phyloP scores from a whole-genome alignment of 2,888 invertebrate genomes.

The Synanthedon myopaeformis region DNA sequence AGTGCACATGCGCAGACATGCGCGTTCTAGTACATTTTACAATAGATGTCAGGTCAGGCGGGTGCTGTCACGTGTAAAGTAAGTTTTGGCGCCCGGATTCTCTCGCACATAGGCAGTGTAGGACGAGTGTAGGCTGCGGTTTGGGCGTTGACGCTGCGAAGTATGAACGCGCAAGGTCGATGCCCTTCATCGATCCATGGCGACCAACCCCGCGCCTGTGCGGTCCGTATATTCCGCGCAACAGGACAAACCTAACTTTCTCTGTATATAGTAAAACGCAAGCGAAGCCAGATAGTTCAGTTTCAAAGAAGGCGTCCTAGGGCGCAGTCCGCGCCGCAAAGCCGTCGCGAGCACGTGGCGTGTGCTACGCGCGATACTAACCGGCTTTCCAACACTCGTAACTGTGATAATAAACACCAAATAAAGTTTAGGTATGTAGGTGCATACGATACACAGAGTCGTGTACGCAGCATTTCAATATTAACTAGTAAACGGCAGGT shows the following conservation, averaged over 20 bases:
- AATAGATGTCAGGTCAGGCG: background rate
- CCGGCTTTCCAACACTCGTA: slow-evolving; percentile 13
- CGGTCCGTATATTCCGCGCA: slow-evolving; percentile 28
- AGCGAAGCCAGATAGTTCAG: slow-evolving; percentile 33
- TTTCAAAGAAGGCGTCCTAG: slow-evolving; percentile 44
- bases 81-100: no score
- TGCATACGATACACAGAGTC: slow-evolving; percentile 1
- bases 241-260: slow-evolving; percentile 33
- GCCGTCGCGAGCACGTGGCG: slow-evolving; percentile 25
- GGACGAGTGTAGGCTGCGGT: background rate
- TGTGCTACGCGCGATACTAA: slow-evolving; percentile 7
- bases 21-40: background rate
- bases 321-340: slow-evolving; percentile 43
- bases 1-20: background rate
- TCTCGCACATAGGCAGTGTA: background rate
- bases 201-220: slow-evolving; percentile 30
- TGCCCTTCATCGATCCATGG: slow-evolving; percentile 44
- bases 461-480: background rate
- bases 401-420: slow-evolving; percentile 44
- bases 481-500: background rate
- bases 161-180: slow-evolving; percentile 42
- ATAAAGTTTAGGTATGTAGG: slow-evolving; percentile 14
- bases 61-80: no score
- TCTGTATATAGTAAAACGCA: slow-evolving; percentile 27
- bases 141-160: slow-evolving; percentile 7